A percentile compares a stretch with the other conserved stretches of the same genome.
These are phyloP conservation scores for Drosophila affinis DNA, from an alignment of 2,888 invertebrate genomes.

Conservation along the genomic window DNA sequence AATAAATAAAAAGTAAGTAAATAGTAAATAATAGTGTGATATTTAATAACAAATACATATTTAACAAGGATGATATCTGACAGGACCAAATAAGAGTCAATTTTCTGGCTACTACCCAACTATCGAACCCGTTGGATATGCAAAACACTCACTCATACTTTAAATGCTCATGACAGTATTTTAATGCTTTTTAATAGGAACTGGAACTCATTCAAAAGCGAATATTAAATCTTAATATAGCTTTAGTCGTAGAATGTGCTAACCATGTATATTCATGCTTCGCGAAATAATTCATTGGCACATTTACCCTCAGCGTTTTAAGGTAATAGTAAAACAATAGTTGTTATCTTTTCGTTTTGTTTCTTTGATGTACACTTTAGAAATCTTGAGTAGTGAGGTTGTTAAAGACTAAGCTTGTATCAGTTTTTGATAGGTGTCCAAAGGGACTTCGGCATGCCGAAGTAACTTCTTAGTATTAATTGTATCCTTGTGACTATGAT, in stretches of 20 bases:
- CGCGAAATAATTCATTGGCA: constrained; percentile 44
- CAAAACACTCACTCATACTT: not conserved
- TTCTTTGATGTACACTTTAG: constrained; percentile 8
- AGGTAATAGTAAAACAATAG: not conserved
- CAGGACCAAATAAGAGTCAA: constrained; percentile 7
- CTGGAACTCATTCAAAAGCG: not conserved
- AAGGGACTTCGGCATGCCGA: constrained; percentile 44
- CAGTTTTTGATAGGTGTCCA: constrained; percentile 2
- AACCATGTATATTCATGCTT: constrained; percentile 17
- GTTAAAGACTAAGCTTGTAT: not conserved
- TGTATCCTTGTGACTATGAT: constrained; percentile 20
- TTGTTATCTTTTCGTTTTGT: constrained; percentile 1
- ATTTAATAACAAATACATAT: constrained; percentile 24
- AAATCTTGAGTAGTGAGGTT: constrained; percentile 6
- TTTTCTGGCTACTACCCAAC: constrained; percentile 13
- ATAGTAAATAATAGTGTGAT: constrained; percentile 15
- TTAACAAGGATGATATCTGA: constrained; percentile 19
- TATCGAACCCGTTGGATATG: not conserved
- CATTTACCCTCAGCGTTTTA: constrained; percentile 20
- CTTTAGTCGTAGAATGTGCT: constrained; percentile 9
- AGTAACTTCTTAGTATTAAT: constrained; percentile 20
- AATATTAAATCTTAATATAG: not conserved
- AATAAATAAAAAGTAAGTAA: constrained; percentile 13
- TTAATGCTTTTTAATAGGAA: not conserved
- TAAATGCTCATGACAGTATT: not conserved